These are phyloP conservation scores for Vanacampus margaritifer DNA, from an alignment of 2,113 vertebrate species.

Conservation along the genomic window DNA sequence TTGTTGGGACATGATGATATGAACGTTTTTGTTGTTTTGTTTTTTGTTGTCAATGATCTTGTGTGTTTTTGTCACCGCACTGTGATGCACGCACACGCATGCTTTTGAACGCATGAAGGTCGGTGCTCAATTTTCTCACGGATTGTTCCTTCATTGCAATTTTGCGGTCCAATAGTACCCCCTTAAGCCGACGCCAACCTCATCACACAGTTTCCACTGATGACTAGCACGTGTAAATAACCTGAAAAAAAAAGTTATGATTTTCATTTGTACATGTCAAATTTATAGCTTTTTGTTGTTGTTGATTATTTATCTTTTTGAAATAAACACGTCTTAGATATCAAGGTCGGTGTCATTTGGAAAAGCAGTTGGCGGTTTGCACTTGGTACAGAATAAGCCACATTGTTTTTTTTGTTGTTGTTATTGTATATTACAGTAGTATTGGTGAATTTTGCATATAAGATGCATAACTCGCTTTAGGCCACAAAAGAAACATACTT, in stretches of 20 bases:
- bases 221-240: constrained; percentile 61
- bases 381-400: constrained; percentile 6
- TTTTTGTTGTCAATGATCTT: constrained; percentile 27
- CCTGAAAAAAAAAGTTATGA: background rate
- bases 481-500: constrained; percentile 14
- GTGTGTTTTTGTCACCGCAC: constrained; percentile 22
- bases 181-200: background rate
- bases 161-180: background rate
- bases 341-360: constrained; percentile 49
- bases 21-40: constrained; percentile 31
- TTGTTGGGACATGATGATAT: constrained; percentile 36
- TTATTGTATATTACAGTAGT: constrained; percentile 60
- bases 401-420: constrained; percentile 11
- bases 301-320: constrained; percentile 59
- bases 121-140: constrained; percentile 55
- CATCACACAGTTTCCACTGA: constrained; percentile 45
- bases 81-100: constrained; percentile 19
- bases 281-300: constrained; percentile 25
- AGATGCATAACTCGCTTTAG: constrained; percentile 12
- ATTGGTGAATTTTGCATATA: constrained; percentile 34
- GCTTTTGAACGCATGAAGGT: constrained; percentile 44
- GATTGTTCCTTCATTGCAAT: constrained; percentile 30
- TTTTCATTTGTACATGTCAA: constrained; percentile 45
- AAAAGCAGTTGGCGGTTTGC: constrained; percentile 32
- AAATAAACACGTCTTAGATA: constrained; percentile 62